Evolutionary conservation across 2,797 vertebrate species (phyloP).

Genomic region (Tarsius wallacei): DNA sequence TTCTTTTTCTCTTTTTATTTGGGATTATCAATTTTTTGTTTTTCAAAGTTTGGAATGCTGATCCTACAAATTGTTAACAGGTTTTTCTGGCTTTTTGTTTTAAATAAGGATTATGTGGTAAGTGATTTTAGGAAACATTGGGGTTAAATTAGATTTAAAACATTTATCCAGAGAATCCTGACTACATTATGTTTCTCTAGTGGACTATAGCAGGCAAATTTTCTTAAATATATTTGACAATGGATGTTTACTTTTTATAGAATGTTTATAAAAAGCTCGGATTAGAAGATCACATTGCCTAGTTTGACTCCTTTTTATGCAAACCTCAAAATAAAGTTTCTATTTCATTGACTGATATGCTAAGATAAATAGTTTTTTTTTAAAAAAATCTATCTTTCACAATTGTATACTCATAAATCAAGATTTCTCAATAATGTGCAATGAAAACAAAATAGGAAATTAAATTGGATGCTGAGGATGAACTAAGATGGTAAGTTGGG

Average conservation of each 20-base stretch:
- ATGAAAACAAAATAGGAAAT: constrained; percentile 61
- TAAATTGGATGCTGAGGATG: constrained; percentile 7
- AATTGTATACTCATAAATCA: constrained; percentile 53
- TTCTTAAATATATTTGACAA: constrained; percentile 61
- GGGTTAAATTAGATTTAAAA: constrained; percentile 48
- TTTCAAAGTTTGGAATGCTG: constrained; percentile 14
- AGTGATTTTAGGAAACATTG: constrained; percentile 32
- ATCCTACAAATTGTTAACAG: background rate
- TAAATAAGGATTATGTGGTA: constrained; percentile 23
- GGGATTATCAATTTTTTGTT: background rate
- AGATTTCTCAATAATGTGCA: constrained; percentile 52
- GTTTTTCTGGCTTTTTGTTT: background rate
- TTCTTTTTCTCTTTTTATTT: background rate
- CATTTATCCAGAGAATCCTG: constrained; percentile 13
- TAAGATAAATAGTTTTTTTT: constrained; percentile 60
- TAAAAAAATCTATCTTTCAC: constrained; percentile 7
- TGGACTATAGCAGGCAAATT: constrained; percentile 46
- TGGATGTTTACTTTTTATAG: constrained; percentile 1
- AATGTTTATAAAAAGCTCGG: constrained; percentile 51
- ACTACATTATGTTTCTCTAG: background rate
- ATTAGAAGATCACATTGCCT: constrained; percentile 60
- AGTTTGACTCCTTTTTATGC: constrained; percentile 50
- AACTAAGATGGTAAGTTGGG: constrained; percentile 36
- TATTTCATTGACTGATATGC: constrained; percentile 63
- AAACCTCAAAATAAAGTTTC: constrained; percentile 57